Conservation (phyloP, 2,888 invertebrate genomes). For the Drosophila peninsularis region DNA sequence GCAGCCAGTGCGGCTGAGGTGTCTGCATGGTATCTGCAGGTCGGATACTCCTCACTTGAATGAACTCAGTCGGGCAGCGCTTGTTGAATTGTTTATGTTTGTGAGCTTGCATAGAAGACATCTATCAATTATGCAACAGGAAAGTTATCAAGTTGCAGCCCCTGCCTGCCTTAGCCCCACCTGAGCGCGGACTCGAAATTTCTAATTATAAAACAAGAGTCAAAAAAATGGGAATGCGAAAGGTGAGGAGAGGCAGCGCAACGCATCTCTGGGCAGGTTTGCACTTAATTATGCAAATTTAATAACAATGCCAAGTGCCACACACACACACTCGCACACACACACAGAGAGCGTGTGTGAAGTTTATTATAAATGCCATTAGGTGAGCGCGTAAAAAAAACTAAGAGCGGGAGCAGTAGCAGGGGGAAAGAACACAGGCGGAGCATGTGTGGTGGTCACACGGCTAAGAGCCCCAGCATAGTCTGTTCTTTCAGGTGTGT, state of each 20-base stretch:
- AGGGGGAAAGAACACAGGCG: not conserved
- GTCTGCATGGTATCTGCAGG: too few relatives aligned
- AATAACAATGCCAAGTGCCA: slow-evolving; percentile 67
- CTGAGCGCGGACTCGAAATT: slow-evolving; percentile 28
- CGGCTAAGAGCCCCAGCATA: slow-evolving; percentile 1
- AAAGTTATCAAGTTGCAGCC: not conserved
- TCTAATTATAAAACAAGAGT: slow-evolving; percentile 54
- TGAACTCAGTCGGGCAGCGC: too few relatives aligned
- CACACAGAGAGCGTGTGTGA: slow-evolving; percentile 13
- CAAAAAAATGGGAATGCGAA: slow-evolving; percentile 12
- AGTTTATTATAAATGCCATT: slow-evolving; percentile 69
- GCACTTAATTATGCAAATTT: slow-evolving; percentile 78
- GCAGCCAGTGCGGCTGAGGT: too few relatives aligned
- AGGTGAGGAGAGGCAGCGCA: slow-evolving; percentile 22
- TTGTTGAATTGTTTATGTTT: slow-evolving; percentile 11
- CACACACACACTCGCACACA: slow-evolving; percentile 15
- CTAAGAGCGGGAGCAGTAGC: slow-evolving; percentile 4
- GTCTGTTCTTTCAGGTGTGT: slow-evolving; percentile 19
- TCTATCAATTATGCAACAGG: slow-evolving; percentile 12
- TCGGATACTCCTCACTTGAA: too few relatives aligned
- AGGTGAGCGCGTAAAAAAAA: slow-evolving; percentile 39
- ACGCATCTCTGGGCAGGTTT: slow-evolving; percentile 49
- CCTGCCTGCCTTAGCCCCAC: too few relatives aligned
- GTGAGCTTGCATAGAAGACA: slow-evolving; percentile 1
- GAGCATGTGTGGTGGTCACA: not conserved